These are phyloP conservation scores for Pycnomerus fuliginosus DNA, from an alignment of 2,888 invertebrate genomes.

Conservation along the genomic window DNA sequence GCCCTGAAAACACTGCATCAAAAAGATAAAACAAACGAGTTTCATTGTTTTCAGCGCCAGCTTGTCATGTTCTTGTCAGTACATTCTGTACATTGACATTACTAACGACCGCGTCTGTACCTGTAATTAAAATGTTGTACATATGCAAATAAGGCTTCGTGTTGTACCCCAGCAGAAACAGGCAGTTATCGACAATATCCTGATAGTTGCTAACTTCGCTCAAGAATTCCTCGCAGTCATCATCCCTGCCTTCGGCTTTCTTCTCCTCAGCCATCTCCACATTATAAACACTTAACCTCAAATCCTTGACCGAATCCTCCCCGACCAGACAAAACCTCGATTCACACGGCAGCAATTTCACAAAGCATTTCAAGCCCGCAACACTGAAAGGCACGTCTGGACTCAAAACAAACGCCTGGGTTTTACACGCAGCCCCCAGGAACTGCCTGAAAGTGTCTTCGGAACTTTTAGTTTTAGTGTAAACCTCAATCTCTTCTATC, in stretches of 20 bases:
- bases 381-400: conserved; percentile 55
- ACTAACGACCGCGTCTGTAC: no score
- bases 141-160: conserved; percentile 36
- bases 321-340: conserved; percentile 56
- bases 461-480: conserved; percentile 18
- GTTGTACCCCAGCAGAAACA: conserved; percentile 51
- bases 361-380: conserved; percentile 36
- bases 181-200: conserved; percentile 52
- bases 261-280: conserved; percentile 23
- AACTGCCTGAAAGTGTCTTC: conserved; percentile 55
- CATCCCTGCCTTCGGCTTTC: conserved; percentile 11
- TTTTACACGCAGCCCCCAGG: conserved; percentile 53
- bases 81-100: no score
- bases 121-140: conserved; percentile 54
- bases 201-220: conserved; percentile 55
- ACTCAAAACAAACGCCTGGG: conserved; percentile 58
- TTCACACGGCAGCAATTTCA: conserved; percentile 51
- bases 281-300: conserved; percentile 47
- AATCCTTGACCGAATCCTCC: conserved; percentile 57
- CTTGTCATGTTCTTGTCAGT: no score
- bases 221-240: conserved; percentile 12
- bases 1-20: no score
- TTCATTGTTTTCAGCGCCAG: no score
- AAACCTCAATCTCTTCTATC: conserved; percentile 55
- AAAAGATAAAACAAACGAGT: no score